These are phyloP conservation scores for silkworm (Bombyx mori) DNA, from an alignment of 1,140 invertebrate species.

Conservation along the genomic window ASM3026992v2 NC_085109.1:1150001-1150500, in stretches of 20 bases:
- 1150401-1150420: slow-evolving; percentile 69
- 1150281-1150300: slow-evolving; percentile 71
- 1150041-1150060: slow-evolving; percentile 71
- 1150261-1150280: slow-evolving; percentile 74
- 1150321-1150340: slow-evolving; percentile 32
- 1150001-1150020: slow-evolving; percentile 49
- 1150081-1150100: slow-evolving; percentile 48
- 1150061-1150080: slow-evolving; percentile 47
- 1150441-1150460: slow-evolving; percentile 46
- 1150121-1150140: slow-evolving; percentile 73
- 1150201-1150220: slow-evolving; percentile 67
- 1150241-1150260: slow-evolving; percentile 68
- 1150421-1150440: slow-evolving; percentile 60
- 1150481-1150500: slow-evolving; percentile 31
- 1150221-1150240: slow-evolving; percentile 72
- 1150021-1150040: slow-evolving; percentile 72
- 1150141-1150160: slow-evolving; percentile 75
- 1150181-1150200: slow-evolving; percentile 65
- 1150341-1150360: slow-evolving; percentile 57
- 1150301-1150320: slow-evolving; percentile 70
- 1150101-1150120: slow-evolving; percentile 69
- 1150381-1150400: slow-evolving; percentile 70
- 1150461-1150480: slow-evolving; percentile 30
- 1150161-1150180: slow-evolving; percentile 75
- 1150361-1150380: slow-evolving; percentile 70